phyloP scores from a whole-genome alignment of 2,888 invertebrate genomes.

The Coenonympha arcania region DNA sequence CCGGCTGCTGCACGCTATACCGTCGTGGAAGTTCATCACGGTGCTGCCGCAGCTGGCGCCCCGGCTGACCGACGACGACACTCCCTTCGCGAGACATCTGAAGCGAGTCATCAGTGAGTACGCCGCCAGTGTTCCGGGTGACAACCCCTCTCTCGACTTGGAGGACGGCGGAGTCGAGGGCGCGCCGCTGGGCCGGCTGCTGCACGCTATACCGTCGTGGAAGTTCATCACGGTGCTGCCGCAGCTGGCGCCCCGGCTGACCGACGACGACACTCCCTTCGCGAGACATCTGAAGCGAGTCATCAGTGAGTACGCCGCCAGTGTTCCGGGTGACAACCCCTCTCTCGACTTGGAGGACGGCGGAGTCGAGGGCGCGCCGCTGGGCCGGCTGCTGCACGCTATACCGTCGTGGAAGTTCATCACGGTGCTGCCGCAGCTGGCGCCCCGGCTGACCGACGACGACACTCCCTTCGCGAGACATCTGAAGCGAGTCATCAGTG shows the following conservation, averaged over 20 bases:
- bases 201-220: slow-evolving; percentile 80
- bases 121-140: slow-evolving; percentile 80
- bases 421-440: slow-evolving; percentile 88
- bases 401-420: slow-evolving; percentile 89
- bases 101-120: slow-evolving; percentile 73
- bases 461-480: slow-evolving; percentile 70
- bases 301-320: slow-evolving; percentile 65
- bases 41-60: slow-evolving; percentile 92
- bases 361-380: slow-evolving; percentile 29
- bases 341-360: slow-evolving; percentile 49
- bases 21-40: slow-evolving; percentile 87
- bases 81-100: slow-evolving; percentile 73
- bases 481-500: slow-evolving; percentile 76
- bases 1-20: slow-evolving; percentile 71
- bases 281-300: slow-evolving; percentile 72
- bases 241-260: slow-evolving; percentile 88
- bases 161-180: slow-evolving; percentile 31
- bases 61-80: slow-evolving; percentile 76
- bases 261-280: slow-evolving; percentile 70
- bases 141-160: slow-evolving; percentile 75
- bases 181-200: slow-evolving; percentile 40
- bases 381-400: slow-evolving; percentile 55
- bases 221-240: slow-evolving; percentile 91
- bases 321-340: slow-evolving; percentile 86
- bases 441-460: slow-evolving; percentile 80